phyloP scores from a whole-genome alignment of 2,113 vertebrate species.

The Corynorhinus townsendii region DNA sequence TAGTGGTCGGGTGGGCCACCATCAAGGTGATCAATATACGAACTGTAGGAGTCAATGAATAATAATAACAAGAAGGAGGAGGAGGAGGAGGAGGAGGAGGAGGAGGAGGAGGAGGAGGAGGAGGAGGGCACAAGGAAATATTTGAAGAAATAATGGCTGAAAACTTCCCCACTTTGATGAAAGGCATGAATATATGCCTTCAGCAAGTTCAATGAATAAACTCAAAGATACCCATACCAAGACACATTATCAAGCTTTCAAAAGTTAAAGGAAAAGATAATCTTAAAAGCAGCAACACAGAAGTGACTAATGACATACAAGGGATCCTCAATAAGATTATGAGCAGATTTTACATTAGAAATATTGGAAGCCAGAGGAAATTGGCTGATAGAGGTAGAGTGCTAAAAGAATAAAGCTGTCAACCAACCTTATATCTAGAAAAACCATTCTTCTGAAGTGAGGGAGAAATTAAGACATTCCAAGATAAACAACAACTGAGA shows the following conservation, averaged over 20 bases:
- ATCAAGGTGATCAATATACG: neutral
- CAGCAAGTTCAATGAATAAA: neutral
- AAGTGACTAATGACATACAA: neutral
- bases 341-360: neutral
- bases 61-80: too few species aligned
- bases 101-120: neutral
- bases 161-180: neutral
- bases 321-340: neutral
- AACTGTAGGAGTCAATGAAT: neutral
- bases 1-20: neutral
- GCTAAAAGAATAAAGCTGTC: too few species aligned
- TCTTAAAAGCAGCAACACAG: neutral
- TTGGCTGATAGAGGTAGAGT: neutral
- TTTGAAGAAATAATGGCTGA: neutral
- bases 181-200: neutral
- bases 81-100: neutral
- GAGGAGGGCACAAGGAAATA: neutral
- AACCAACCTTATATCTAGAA: neutral
- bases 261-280: neutral
- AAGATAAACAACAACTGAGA: neutral
- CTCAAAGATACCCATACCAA: neutral
- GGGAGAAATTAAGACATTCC: neutral
- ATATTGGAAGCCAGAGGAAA: neutral
- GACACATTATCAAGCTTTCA: neutral
- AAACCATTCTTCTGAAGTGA: neutral